phyloP scores from a whole-genome alignment of 2,797 vertebrate genomes.

The Cossypha caffra region DNA sequence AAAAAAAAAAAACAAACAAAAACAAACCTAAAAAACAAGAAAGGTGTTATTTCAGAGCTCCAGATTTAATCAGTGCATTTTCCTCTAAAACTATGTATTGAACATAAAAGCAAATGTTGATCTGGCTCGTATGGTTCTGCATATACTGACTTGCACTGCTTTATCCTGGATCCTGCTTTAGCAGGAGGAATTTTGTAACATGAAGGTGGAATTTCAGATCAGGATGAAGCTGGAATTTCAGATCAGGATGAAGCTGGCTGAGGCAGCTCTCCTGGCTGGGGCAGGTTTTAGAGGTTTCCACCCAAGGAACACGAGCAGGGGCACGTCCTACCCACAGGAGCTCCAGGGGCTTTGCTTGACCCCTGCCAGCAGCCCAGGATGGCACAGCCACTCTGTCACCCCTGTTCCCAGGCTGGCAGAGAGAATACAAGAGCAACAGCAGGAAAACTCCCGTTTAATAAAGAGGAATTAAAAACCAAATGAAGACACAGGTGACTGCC shows the following conservation, averaged over 20 bases:
- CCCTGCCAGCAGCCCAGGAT: background rate
- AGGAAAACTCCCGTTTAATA: rapidly evolving
- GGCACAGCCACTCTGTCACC: background rate
- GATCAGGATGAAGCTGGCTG: background rate
- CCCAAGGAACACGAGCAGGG: background rate
- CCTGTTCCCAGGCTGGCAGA: no score
- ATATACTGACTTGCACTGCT: background rate
- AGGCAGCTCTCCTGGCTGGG: rapidly evolving
- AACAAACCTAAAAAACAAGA: no score
- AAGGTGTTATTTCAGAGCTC: background rate
- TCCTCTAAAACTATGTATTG: background rate
- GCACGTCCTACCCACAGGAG: background rate
- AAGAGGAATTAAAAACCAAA: background rate
- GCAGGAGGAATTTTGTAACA: background rate
- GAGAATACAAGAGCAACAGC: no score
- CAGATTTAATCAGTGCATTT: background rate
- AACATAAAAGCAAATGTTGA: background rate
- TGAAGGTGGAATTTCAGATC: background rate
- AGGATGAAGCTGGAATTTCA: background rate
- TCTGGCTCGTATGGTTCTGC: background rate
- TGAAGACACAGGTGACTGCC: rapidly evolving
- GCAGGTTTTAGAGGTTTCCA: background rate
- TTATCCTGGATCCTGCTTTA: background rate
- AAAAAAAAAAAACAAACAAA: no score
- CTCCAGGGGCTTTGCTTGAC: background rate